Evolutionary conservation across 1,140 invertebrate genomes (phyloP), one percentile per base, ranked within the genome.

Genomic region (Cylas formicarius): DNA sequence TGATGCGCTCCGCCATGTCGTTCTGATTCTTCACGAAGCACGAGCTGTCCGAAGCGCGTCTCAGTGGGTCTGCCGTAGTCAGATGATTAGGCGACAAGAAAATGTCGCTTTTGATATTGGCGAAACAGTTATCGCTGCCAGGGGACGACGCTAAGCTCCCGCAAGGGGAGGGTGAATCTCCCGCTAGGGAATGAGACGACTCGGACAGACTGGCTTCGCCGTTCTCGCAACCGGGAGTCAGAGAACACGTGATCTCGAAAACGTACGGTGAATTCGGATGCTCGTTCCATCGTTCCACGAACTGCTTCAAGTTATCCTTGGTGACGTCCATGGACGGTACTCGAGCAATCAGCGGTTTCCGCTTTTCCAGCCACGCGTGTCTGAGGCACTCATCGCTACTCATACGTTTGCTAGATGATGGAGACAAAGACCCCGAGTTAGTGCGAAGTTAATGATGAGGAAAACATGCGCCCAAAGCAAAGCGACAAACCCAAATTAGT

Each of bases 211-310:
- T 48, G 29, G 44, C 20, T 19, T 56, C 35, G 11, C 57, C 29
- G 4, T 42, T 5, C 3, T 39, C 35, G 16, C 13, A 13, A 37
- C 38, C 35, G 16, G 41, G 44, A 10, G 39, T 31, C 22, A 53
- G 31, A 31, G 44, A 50, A 17, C 69, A 67, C 1, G 73, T 72
- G 52, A 80, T 77, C 53, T 87, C 83, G 55, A 87, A 81, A 7
- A 81, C 68, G 57, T 89, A 89, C 0, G 86, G 86, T 17, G 84
- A 87, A 58, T 88, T 82, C 0, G 84, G 84, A 65, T 87, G 84
- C 51, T 86, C 84, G 43, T 82, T 79, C 86, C 86, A 90, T 31
- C 86, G 72, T 55, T 88, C 86, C n/a, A 91, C 86, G 66, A 89
- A 90, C 50, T 81, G 68, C 46, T 79, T 73, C 10, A 91, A 71